Percentiles rank a stretch among this genome's conserved stretches.
phyloP scores from a whole-genome alignment of 2,888 invertebrate genomes.

The Apodemia duryi region DNA sequence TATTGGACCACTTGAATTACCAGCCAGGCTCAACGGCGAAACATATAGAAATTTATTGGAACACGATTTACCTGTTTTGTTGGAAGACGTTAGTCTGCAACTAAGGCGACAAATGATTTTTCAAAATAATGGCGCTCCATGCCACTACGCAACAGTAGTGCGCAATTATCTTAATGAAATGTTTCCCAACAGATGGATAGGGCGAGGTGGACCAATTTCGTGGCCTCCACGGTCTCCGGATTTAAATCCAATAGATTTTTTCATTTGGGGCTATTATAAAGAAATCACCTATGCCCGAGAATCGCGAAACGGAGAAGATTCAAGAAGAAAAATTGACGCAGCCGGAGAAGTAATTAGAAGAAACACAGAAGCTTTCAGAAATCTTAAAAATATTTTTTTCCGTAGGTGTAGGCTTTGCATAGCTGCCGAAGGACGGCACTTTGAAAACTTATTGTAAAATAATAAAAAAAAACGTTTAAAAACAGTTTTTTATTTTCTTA shows the following conservation, averaged over 20 bases:
- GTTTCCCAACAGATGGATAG: background rate
- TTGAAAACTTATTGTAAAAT: constrained; percentile 12
- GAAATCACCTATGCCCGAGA: constrained; percentile 2
- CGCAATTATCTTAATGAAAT: background rate
- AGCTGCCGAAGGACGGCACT: background rate
- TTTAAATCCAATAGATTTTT: background rate
- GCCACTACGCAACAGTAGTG: background rate
- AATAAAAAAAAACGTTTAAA: too few relatives aligned
- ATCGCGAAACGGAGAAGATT: background rate
- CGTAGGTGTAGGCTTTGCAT: constrained; percentile 7
- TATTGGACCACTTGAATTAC: background rate
- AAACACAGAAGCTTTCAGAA: constrained; percentile 11
- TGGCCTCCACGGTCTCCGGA: background rate
- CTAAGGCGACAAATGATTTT: background rate
- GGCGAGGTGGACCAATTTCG: background rate
- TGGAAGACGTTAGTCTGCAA: background rate
- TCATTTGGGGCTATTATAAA: constrained; percentile 2
- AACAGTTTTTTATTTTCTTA: too few relatives aligned
- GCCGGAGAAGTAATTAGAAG: background rate
- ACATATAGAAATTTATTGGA: background rate
- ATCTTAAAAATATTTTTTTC: background rate
- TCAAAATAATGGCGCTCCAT: background rate
- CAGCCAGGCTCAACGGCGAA: constrained; percentile 9
- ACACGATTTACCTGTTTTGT: background rate
- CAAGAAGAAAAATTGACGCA: constrained; percentile 6